Evolutionary conservation across 2,888 invertebrate genomes (phyloP).

Genomic region (Volucella inanis): DNA sequence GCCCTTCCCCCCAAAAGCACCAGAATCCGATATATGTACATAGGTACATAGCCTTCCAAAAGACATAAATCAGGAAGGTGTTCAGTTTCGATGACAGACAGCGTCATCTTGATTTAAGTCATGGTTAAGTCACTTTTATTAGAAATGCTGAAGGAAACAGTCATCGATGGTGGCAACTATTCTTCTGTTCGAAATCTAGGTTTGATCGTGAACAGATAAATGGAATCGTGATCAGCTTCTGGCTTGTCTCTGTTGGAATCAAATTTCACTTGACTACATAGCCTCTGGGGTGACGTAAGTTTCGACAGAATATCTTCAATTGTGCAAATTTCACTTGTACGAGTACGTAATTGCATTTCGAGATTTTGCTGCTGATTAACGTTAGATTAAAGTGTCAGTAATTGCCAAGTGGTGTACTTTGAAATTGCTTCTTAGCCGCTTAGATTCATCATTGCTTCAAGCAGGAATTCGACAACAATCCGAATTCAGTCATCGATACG

Average conservation of each 20-base stretch:
- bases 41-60: background rate
- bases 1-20: background rate
- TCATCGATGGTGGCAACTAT: background rate
- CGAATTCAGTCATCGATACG: no score
- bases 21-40: background rate
- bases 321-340: no score
- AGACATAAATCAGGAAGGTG: background rate
- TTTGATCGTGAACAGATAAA: background rate
- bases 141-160: slow-evolving; percentile 5
- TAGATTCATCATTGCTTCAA: no score
- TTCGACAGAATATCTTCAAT: no score
- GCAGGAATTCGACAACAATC: no score
- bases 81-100: no score
- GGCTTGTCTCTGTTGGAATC: background rate
- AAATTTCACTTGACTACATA: slow-evolving; percentile 23
- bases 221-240: slow-evolving; percentile 16
- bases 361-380: no score
- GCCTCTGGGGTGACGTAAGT: slow-evolving; percentile 9
- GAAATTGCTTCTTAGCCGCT: no score
- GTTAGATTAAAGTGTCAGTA: no score
- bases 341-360: no score
- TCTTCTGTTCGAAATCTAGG: background rate
- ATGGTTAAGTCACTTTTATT: slow-evolving; percentile 32
- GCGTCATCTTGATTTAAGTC: background rate
- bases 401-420: no score